Evolutionary conservation across 2,888 invertebrate genomes (phyloP), one percentile per base, ranked within the genome.

Genomic region (Octonoba sinensis): DNA sequence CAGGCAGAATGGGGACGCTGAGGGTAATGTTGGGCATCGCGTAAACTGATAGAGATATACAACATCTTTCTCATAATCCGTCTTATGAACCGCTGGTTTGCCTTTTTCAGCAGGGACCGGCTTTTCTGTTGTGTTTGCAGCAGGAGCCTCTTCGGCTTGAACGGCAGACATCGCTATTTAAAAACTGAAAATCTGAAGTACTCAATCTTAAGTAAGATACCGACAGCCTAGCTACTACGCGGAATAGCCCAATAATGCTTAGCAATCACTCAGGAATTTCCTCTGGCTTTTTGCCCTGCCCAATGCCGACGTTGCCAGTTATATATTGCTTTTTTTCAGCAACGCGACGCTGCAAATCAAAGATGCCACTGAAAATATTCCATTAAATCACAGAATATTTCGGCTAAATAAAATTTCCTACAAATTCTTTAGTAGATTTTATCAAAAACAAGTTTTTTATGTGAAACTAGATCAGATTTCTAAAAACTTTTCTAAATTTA

Each of bases 21-120:
- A 96, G 83, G 96, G 96, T 88, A 96, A 91, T 88, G 94, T 91
- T 86, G 96, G 95, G 86, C 95, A 95, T 88, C 97, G 93, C 86
- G 95, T 93, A 89, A 97, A 96, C 90, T 97, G 97, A 90, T 96
- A 96, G 89, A 97, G 91, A 91, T 97, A 97, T 85, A 96, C 95
- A 87, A 95, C 91, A 89, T 97, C 97, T 91, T 96, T 95, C 88
- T 96, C 95, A 88, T 92, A 96, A 90, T 95, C 95, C 85, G 91
- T 89, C 90, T 96, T 96, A 89, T 95, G 95, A 85, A 95, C 96
- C 87, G 92, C 91, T 84, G 92, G 92, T 51, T 83, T 84, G 27
- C 71, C 72, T 56, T 82, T 76, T 15, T 82, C 76, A 20, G 56
- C 71, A 15, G 59, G 44, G n/a, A 51, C 54, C 8, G 75, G 49